Evolutionary conservation across 2,797 vertebrate genomes (phyloP), one percentile per base, ranked within the genome.

Genomic region (Scolopax bukidnonensis): DNA sequence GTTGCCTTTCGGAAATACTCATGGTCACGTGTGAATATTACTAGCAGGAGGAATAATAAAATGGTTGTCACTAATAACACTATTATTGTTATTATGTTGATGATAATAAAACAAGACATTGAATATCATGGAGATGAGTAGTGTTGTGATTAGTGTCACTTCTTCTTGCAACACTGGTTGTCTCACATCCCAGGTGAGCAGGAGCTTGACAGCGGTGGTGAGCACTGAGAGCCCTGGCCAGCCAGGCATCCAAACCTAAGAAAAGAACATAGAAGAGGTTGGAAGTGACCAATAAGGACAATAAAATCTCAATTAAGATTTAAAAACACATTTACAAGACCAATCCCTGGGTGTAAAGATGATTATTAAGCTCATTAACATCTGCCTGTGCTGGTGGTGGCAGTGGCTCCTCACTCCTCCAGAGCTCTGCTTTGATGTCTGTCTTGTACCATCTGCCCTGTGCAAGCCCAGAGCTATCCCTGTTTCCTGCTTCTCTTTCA

Each of bases 1-100:
- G 65, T 93, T 87, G 91, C 74, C 48, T 90, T 83, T 93, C 95
- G 91, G 92, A 93, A 96, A 93, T 76, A 87, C 91, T 64, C 19
- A 16, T 64, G 93, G 87, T 88, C 67, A 25, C 30, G 23, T 63
- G 80, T 93, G 90, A 91, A 89, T 92, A 91, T 96, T 87, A 48
- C 45, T 48, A 93, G 69, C 38, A 30, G 87, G 95, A 93, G 68
- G 33, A 77, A 70, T 92, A 95, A 68, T 56, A n/a, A 90, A 91
- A 84, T 68, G 53, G 47, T 85, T 93, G 92, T 94, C 93, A 87
- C 78, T 84, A 87, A 89, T 92, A 87, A 32, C 61, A 70, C 54
- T 94, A 27, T 93, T 91, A 84, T 57, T 90, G 63, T 60, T 95
- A 47, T 75, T 89, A 67, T 57, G 84, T 80, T 83, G 92, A 87